A percentile compares a stretch with the other conserved stretches of the same genome.
Evolutionary conservation across 2,113 vertebrate genomes (phyloP).

Genomic region (Nycticryphes semicollaris): DNA sequence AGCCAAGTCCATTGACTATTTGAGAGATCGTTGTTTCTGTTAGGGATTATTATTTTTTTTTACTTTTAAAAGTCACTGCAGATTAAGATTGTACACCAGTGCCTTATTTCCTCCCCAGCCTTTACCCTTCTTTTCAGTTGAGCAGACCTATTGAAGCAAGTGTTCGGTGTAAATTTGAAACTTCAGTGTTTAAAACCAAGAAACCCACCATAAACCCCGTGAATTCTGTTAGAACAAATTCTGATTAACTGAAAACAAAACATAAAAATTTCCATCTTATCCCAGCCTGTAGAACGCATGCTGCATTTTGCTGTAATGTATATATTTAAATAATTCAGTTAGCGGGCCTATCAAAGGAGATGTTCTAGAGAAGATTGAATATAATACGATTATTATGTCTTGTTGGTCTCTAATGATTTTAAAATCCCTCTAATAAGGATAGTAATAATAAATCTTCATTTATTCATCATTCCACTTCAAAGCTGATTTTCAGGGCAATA

Average conservation of each 20-base stretch:
- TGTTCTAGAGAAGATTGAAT: slow-evolving; percentile 51
- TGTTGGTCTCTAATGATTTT: slow-evolving; percentile 62
- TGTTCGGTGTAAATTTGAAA: background rate
- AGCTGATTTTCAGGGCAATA: slow-evolving; percentile 50
- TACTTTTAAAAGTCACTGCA: background rate
- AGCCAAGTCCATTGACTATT: background rate
- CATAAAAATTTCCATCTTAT: background rate
- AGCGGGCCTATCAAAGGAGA: slow-evolving; percentile 24
- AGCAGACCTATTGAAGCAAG: background rate
- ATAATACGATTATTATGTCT: slow-evolving; percentile 37
- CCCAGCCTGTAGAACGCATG: background rate
- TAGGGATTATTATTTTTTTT: background rate
- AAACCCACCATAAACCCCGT: background rate
- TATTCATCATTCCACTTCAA: slow-evolving; percentile 54
- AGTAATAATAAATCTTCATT: slow-evolving; percentile 57
- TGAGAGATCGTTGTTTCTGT: background rate
- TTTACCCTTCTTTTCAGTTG: background rate
- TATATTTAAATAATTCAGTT: slow-evolving; percentile 48
- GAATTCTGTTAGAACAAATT: background rate
- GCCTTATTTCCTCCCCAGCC: background rate
- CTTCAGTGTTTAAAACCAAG: background rate
- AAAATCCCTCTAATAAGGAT: slow-evolving; percentile 57
- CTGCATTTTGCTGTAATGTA: background rate
- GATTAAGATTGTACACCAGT: background rate
- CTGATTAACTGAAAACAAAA: background rate